Conservation (phyloP, 1,140 invertebrate genomes). For the Elysia chlorotica region DNA sequence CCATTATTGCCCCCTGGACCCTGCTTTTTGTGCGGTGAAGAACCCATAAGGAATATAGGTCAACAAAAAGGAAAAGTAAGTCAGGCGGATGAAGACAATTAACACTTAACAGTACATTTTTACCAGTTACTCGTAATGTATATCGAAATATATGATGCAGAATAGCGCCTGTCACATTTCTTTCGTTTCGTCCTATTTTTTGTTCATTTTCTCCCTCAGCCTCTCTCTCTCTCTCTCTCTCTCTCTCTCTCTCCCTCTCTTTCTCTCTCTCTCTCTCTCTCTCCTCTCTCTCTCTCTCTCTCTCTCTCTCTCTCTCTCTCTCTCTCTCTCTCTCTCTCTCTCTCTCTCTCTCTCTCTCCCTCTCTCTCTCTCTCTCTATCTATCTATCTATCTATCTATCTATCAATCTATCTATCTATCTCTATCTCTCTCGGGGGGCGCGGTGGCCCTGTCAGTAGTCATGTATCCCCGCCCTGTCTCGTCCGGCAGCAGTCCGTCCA, state of each 20-base stretch:
- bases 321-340: neutral
- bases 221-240: slow-evolving; percentile 9
- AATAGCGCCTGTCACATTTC: neutral
- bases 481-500: no score
- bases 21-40: no score
- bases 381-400: neutral
- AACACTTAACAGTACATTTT: no score
- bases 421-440: neutral
- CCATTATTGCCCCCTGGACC: no score
- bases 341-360: neutral
- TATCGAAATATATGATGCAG: no score
- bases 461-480: no score
- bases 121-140: no score
- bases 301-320: neutral
- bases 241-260: slow-evolving; percentile 4
- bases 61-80: no score
- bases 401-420: neutral
- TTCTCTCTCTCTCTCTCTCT: slow-evolving; percentile 6
- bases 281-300: neutral
- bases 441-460: no score
- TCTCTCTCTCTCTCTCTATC: neutral
- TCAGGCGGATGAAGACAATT: no score
- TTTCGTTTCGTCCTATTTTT: neutral
- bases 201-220: neutral
- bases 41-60: no score